Base-by-base conservation (phyloP, 2,888 invertebrate species). In the Morpho deidamia region DNA sequence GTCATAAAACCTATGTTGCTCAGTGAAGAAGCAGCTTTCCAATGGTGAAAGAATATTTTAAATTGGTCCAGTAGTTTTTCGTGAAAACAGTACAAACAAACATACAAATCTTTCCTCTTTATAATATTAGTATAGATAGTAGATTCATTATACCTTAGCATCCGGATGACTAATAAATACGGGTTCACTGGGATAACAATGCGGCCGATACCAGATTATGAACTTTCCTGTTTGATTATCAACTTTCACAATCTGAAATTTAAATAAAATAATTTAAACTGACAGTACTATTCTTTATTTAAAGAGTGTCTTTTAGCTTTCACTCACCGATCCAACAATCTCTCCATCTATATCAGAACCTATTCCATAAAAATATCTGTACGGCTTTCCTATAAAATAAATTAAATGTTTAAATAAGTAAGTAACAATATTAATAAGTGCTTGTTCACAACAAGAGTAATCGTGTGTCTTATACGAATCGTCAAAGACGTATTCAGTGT, bases 161-260 rank as follows among this genome's bases (percentile, higher is more conserved):
- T 91, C 75, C 1, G 94, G 94, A 23, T 83, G 69, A 9, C 93
- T 90, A 7, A 95, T 92, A 76, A 95, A 95, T 61, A 95, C 92
- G 0, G 95, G 94, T 74, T 95, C 95, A 69, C 95, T 95, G 3
- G 95, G 95, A 74, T 92, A 95, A 46, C 93, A 91, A 60, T 93
- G 91, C 0, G 78, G 71, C 70, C 95, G 94, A 61, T 90, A 90
- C 95, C 95, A 95, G 0, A 90, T 92, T 60, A 83, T 76, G 46
- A 76, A 79, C 0, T 87, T 90, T 68, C 92, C 93, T 1, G 73
- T 87, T 38, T 81, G 59, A 0, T 91, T 91, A 67, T 95, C 94
- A 12, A 62, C 48, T 56, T 63, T 63, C 2, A 58, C 23, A 12
- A 63, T 38, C 63, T 63, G 56, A 35, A 60, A 53, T 23, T 10